Evolutionary conservation across 37 sponge, comb jelly and placozoan genomes (phyloP).

Genomic region (Haliclona indistincta): DNA sequence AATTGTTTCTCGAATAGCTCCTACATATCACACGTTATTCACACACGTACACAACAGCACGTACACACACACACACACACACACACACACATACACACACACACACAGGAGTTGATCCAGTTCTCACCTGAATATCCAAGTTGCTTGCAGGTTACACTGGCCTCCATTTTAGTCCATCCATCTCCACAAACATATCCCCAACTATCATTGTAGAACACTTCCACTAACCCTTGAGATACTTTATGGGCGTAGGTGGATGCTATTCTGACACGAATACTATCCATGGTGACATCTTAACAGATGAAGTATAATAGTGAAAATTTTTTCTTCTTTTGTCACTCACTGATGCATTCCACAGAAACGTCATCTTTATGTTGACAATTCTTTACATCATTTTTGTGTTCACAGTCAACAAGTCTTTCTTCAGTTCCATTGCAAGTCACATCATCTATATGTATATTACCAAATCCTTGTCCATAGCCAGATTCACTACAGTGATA

Average conservation of each 20-base stretch:
- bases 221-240: neutral
- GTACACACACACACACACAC: slow-evolving; percentile 9
- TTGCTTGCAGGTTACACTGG: neutral
- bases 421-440: neutral
- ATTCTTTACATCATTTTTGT: neutral
- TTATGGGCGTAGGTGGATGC: neutral
- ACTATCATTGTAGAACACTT: neutral
- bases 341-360: slow-evolving; percentile 4
- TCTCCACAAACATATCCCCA: slow-evolving; percentile 14
- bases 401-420: neutral
- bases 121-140: neutral
- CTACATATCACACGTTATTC: neutral
- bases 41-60: neutral
- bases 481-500: neutral
- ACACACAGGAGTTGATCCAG: neutral
- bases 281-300: neutral
- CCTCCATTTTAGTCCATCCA: neutral
- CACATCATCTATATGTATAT: neutral
- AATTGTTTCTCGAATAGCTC: neutral
- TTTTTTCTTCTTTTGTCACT: too few species aligned
- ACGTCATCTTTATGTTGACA: neutral
- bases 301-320: too few species aligned
- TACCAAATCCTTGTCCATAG: neutral
- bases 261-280: neutral
- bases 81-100: neutral